phyloP scores from a whole-genome alignment of 2,888 invertebrate species.

The Eupithecia tripunctaria region DNA sequence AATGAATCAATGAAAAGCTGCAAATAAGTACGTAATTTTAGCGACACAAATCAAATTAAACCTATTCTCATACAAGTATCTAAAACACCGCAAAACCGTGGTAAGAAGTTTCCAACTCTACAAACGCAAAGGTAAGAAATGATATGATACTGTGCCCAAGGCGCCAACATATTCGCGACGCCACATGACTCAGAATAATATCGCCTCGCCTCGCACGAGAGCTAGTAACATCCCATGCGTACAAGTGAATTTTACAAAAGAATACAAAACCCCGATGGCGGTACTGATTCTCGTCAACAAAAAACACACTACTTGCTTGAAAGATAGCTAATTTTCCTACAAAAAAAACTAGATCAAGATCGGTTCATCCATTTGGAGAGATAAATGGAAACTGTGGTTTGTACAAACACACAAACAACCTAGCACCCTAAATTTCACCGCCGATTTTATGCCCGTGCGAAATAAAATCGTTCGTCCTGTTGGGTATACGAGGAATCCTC shows the following conservation, averaged over 20 bases:
- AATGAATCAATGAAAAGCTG: neutral
- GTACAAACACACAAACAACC: neutral
- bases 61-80: neutral
- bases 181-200: slow-evolving; percentile 18
- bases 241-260: neutral
- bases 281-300: neutral
- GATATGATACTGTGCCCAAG: slow-evolving; percentile 13
- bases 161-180: slow-evolving; percentile 19
- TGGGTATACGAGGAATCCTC: neutral
- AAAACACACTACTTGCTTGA: neutral
- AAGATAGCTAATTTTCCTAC: neutral
- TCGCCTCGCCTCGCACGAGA: neutral
- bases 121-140: neutral
- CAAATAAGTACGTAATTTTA: neutral
- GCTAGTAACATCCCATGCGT: neutral
- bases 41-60: neutral
- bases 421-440: neutral
- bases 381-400: neutral
- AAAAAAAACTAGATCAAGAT: neutral
- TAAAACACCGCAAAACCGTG: neutral
- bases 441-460: no score
- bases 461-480: no score
- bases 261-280: no score
- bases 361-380: neutral
- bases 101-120: neutral